These are phyloP conservation scores for Idaea aversata DNA, from an alignment of 2,888 invertebrate genomes.

Conservation along the genomic window DNA sequence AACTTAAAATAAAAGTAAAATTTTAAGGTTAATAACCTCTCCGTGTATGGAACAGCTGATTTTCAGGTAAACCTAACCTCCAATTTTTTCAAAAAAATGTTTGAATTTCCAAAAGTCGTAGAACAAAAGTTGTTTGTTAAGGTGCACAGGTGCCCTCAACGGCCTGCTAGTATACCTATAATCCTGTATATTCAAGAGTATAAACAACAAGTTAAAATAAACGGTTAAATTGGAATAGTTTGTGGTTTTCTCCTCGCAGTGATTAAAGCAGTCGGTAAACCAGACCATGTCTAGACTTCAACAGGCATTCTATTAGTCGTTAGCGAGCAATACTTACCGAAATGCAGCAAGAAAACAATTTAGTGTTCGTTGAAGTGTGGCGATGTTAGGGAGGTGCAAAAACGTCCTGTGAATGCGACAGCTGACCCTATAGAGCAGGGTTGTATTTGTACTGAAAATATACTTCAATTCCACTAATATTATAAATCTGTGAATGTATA, in stretches of 20 bases:
- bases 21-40: too few relatives aligned
- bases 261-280: constrained; percentile 22
- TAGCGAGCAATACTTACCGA: constrained; percentile 33
- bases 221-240: not conserved
- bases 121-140: too few relatives aligned
- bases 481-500: too few relatives aligned
- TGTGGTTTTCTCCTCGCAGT: constrained; percentile 16
- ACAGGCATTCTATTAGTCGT: constrained; percentile 32
- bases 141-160: too few relatives aligned
- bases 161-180: too few relatives aligned
- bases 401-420: constrained; percentile 71
- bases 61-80: too few relatives aligned
- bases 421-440: constrained; percentile 60
- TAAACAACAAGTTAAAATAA: not conserved
- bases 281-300: constrained; percentile 22
- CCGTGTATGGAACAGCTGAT: too few relatives aligned
- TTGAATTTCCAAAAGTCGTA: too few relatives aligned
- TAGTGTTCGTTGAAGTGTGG: constrained; percentile 42
- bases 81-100: too few relatives aligned
- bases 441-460: constrained; percentile 32
- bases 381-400: constrained; percentile 56
- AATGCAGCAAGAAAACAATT: constrained; percentile 69
- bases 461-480: not conserved
- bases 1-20: too few relatives aligned
- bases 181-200: not conserved